Conservation (phyloP, 2,888 invertebrate genomes). For the Venusia cambrica region DNA sequence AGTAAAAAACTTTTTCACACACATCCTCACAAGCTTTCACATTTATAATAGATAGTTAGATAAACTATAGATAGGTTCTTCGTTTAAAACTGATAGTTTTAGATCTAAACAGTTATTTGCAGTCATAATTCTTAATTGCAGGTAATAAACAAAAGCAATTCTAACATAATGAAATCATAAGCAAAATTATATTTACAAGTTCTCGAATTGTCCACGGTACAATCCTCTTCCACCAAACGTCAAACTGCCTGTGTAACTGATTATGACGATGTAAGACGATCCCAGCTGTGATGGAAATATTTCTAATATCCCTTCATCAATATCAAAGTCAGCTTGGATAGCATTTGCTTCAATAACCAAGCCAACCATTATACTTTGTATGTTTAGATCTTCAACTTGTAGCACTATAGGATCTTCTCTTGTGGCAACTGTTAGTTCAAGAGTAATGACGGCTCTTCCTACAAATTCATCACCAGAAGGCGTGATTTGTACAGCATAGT, state of each 20-base stretch:
- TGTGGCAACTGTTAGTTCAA: conserved; percentile 34
- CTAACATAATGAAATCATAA: background rate
- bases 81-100: too few species aligned
- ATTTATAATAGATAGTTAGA: too few species aligned
- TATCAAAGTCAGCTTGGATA: conserved; percentile 24
- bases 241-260: conserved; percentile 48
- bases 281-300: conserved; percentile 35
- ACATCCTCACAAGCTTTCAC: too few species aligned
- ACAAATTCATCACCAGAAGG: conserved; percentile 38
- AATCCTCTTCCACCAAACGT: conserved; percentile 41
- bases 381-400: conserved; percentile 37
- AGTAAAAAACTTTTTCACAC: too few species aligned
- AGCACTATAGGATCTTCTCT: conserved; percentile 42
- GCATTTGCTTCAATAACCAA: conserved; percentile 39
- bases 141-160: too few species aligned
- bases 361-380: conserved; percentile 43
- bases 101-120: too few species aligned
- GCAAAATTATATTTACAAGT: conserved; percentile 17
- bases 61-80: too few species aligned
- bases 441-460: conserved; percentile 45
- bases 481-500: conserved; percentile 46
- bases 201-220: conserved; percentile 34
- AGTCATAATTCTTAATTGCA: too few species aligned
- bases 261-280: conserved; percentile 39
- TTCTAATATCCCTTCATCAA: conserved; percentile 38